These are phyloP conservation scores for Sylvia borin DNA, from an alignment of 2,797 vertebrate species.

Conservation along the genomic window DNA sequence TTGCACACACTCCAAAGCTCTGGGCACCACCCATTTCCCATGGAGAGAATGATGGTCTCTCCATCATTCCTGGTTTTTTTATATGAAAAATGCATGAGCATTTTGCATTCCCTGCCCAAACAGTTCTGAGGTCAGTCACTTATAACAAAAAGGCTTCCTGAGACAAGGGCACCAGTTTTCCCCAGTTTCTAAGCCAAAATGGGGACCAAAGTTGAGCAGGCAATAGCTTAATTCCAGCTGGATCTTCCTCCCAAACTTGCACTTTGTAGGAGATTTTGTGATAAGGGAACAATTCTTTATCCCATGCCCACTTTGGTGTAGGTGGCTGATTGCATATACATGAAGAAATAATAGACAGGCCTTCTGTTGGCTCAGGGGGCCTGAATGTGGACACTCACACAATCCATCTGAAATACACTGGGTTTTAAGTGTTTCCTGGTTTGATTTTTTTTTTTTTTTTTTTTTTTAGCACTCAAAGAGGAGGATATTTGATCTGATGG, in stretches of 20 bases:
- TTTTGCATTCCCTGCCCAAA: not conserved
- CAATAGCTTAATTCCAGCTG: not conserved
- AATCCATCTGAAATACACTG: not conserved
- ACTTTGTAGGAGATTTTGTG: not conserved
- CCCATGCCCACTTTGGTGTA: not conserved
- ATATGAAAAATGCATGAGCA: accelerated
- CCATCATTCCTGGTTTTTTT: not conserved
- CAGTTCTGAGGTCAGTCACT: not conserved
- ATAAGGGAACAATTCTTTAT: not conserved
- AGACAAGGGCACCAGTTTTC: not conserved
- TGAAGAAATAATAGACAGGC: not conserved
- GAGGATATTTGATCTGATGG: not conserved
- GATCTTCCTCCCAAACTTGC: not conserved
- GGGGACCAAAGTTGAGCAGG: not conserved
- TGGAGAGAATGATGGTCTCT: no score
- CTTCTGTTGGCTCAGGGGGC: not conserved
- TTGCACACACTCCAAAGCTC: not conserved
- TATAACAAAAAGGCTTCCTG: not conserved
- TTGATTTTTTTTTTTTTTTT: no score
- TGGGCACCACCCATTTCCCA: not conserved
- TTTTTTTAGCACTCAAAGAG: not conserved
- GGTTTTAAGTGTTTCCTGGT: not conserved
- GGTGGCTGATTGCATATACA: not conserved
- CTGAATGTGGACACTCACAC: not conserved
- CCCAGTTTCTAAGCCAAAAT: not conserved